These are phyloP conservation scores for Hozukius guyotensis DNA, from an alignment of 2,797 vertebrate genomes.

Conservation along the genomic window DNA sequence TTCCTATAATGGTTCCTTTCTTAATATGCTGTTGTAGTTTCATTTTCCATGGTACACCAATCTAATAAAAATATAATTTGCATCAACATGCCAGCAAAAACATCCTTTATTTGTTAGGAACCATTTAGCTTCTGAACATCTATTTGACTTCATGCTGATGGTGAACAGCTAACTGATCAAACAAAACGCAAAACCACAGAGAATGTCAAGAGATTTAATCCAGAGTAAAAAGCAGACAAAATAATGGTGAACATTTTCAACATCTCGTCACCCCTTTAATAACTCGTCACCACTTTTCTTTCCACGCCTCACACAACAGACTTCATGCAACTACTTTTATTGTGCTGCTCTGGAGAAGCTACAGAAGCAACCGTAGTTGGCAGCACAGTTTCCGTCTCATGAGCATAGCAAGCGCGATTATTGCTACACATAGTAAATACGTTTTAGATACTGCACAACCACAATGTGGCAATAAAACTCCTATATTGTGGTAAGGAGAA, in stretches of 20 bases:
- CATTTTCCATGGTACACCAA: not conserved
- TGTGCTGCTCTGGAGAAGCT: not conserved
- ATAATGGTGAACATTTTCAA: not conserved
- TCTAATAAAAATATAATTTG: not conserved
- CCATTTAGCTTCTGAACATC: not conserved
- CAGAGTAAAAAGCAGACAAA: conserved; percentile 1
- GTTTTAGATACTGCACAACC: not conserved
- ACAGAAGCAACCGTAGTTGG: not conserved
- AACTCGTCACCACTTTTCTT: not conserved
- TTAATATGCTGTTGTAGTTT: not conserved
- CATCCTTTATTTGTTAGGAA: not conserved
- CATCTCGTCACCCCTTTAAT: not conserved
- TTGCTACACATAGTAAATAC: not conserved
- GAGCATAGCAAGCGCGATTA: not conserved
- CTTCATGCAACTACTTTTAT: not conserved
- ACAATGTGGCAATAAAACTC: not conserved
- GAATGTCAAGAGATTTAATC: conserved; percentile 32
- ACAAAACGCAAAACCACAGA: not conserved
- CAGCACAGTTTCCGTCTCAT: not conserved
- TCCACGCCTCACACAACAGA: not conserved
- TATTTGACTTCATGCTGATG: not conserved
- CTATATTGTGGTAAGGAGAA: not conserved
- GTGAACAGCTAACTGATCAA: not conserved
- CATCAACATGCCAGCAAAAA: not conserved
- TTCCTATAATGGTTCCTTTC: not conserved